Conservation (phyloP, 2,113 vertebrate genomes). For the Amblyopsis rosae region DNA sequence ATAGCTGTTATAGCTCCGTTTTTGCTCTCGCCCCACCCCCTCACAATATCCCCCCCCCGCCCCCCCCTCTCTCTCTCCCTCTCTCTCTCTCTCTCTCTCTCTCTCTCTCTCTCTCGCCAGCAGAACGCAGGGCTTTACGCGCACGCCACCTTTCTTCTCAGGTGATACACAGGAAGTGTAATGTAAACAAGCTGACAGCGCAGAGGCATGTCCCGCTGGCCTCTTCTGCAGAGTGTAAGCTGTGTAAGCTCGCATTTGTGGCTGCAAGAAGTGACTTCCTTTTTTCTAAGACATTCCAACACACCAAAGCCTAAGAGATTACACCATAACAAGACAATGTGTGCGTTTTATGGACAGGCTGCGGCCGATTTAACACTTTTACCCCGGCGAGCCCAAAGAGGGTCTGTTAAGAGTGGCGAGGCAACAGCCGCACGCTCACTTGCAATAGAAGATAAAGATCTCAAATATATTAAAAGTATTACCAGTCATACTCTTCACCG, state of each 20-base stretch:
- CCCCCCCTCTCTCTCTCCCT: conserved; percentile 21
- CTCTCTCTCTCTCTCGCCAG: not conserved
- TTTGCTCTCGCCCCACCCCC: conserved; percentile 18
- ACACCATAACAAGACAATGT: too few relatives aligned
- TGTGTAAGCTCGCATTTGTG: not conserved
- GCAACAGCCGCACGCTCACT: conserved; percentile 1
- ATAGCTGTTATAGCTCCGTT: conserved; percentile 9
- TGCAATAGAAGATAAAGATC: not conserved
- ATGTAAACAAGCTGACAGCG: conserved; percentile 18
- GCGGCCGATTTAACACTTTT: not conserved
- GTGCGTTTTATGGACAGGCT: not conserved
- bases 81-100: conserved; percentile 3
- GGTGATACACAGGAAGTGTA: conserved; percentile 40
- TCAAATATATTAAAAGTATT: conserved; percentile 30
- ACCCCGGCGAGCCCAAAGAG: not conserved
- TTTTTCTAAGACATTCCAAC: conserved; percentile 2
- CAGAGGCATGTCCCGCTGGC: conserved; percentile 21
- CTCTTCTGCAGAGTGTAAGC: not conserved
- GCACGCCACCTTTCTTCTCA: not conserved
- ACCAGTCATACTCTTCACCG: conserved; percentile 99
- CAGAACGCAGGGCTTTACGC: not conserved
- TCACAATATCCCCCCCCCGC: conserved; percentile 24
- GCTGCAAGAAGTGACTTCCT: not conserved
- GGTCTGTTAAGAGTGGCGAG: conserved; percentile 13
- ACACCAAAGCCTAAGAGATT: conserved; percentile 1